phyloP scores from a whole-genome alignment of 2,113 vertebrate species.

The Semnornis frantzii region DNA sequence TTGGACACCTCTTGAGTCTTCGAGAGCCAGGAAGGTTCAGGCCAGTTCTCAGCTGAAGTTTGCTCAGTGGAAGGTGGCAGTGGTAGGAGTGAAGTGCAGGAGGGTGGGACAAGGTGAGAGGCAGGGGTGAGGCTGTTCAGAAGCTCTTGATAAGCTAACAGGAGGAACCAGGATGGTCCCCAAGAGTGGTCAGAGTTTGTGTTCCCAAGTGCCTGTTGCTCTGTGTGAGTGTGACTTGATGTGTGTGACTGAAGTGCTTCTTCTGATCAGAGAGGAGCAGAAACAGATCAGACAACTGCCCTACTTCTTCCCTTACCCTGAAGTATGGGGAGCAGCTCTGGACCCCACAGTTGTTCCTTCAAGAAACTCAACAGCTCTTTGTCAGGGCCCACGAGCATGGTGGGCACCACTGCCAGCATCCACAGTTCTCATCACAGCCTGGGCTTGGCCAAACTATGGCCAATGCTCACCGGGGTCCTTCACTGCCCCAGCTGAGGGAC shows the following conservation, averaged over 20 bases:
- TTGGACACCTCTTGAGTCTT: neutral
- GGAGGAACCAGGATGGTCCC: neutral
- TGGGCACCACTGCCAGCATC: neutral
- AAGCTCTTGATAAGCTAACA: neutral
- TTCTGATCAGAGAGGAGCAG: slow-evolving; percentile 35
- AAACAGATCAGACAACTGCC: neutral
- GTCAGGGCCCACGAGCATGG: accelerated
- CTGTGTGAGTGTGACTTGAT: neutral
- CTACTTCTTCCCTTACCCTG: neutral
- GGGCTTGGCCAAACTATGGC: neutral
- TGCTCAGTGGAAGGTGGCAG: neutral
- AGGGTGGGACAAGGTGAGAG: neutral
- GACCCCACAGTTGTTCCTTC: neutral
- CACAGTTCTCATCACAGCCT: neutral
- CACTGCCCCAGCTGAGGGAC: neutral
- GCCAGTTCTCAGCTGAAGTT: neutral
- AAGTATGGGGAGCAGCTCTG: slow-evolving; percentile 33
- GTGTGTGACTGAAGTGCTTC: slow-evolving; percentile 13
- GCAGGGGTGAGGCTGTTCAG: accelerated
- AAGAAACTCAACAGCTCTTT: neutral
- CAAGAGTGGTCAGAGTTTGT: neutral
- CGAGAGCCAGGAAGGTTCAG: neutral
- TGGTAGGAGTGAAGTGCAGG: neutral
- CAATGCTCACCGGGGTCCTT: neutral
- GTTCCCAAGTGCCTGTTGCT: neutral